A percentile compares a stretch with the other conserved stretches of the same genome.
Evolutionary conservation across 2,113 vertebrate species (phyloP).

Genomic region (Takifugu flavidus): DNA sequence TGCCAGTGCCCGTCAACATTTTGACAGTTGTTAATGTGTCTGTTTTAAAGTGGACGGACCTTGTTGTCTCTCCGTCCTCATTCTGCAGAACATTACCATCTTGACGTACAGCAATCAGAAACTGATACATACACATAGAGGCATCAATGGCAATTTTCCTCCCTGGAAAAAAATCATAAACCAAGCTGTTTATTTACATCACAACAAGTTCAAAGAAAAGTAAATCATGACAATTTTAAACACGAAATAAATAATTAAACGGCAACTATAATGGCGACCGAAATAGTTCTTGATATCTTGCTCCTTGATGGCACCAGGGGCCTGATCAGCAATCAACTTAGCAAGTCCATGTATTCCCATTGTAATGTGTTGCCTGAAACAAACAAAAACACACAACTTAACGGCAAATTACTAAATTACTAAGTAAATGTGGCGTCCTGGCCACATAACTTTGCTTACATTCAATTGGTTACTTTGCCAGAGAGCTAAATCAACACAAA

Average conservation of each 20-base stretch:
- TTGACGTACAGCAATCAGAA: slow-evolving; percentile 93
- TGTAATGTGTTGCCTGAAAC: slow-evolving; percentile 9
- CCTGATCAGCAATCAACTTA: slow-evolving; percentile 91
- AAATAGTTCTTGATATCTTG: slow-evolving; percentile 95
- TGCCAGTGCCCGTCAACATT: neutral
- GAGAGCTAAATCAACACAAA: neutral
- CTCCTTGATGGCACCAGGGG: slow-evolving; percentile 88
- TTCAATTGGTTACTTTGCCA: too few species aligned
- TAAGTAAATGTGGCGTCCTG: too few species aligned
- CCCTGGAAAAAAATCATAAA: slow-evolving; percentile 48
- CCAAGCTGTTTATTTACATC: neutral
- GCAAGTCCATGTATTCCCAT: slow-evolving; percentile 98
- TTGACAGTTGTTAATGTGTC: neutral
- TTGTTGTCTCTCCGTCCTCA: slow-evolving; percentile 93
- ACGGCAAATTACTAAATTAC: neutral
- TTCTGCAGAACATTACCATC: slow-evolving; percentile 90
- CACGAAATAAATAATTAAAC: neutral
- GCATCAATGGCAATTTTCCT: slow-evolving; percentile 95
- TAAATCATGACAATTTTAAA: neutral
- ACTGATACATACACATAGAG: slow-evolving; percentile 99
- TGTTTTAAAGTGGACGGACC: slow-evolving; percentile 46
- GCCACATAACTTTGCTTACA: too few species aligned
- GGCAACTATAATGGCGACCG: slow-evolving; percentile 53
- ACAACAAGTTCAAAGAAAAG: too few species aligned
- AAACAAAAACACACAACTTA: neutral